A percentile compares a stretch with the other conserved stretches of the same genome.
Conservation (phyloP, 2,888 invertebrate genomes). For the Lucinisca nassula region DNA sequence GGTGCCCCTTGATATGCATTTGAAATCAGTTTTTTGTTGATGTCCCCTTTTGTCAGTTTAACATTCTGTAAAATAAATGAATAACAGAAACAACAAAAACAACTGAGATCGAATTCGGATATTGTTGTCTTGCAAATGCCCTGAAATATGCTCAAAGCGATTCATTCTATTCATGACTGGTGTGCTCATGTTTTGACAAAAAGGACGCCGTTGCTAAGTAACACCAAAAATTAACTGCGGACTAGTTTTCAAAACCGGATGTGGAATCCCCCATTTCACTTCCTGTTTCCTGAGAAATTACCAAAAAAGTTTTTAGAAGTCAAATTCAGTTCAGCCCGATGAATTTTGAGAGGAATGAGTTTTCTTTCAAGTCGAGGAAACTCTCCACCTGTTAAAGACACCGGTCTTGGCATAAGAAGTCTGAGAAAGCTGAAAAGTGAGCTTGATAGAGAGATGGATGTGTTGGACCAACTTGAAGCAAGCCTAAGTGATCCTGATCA, state of each 20-base stretch:
- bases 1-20: too few species aligned
- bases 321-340: not conserved
- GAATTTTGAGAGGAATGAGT: slow-evolving; percentile 52
- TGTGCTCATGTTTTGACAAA: not conserved
- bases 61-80: too few species aligned
- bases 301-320: not conserved
- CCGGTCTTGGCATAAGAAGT: slow-evolving; percentile 49
- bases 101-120: too few species aligned
- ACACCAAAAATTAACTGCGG: slow-evolving; percentile 52
- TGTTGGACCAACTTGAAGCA: slow-evolving; percentile 39
- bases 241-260: slow-evolving; percentile 51
- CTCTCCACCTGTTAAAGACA: slow-evolving; percentile 74
- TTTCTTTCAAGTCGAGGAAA: slow-evolving; percentile 45
- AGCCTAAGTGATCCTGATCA: not conserved
- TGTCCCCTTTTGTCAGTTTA: too few species aligned
- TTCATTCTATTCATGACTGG: too few species aligned
- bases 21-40: too few species aligned
- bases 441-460: slow-evolving; percentile 34
- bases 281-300: slow-evolving; percentile 7
- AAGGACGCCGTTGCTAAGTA: slow-evolving; percentile 60
- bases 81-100: too few species aligned
- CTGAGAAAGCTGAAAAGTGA: slow-evolving; percentile 34
- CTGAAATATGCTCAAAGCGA: too few species aligned
- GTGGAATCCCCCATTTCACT: slow-evolving; percentile 9
- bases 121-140: too few species aligned